Evolutionary conservation across 2,113 vertebrate species (phyloP), one percentile per base, ranked within the genome.

Genomic region (Mormyrus lacerda): DNA sequence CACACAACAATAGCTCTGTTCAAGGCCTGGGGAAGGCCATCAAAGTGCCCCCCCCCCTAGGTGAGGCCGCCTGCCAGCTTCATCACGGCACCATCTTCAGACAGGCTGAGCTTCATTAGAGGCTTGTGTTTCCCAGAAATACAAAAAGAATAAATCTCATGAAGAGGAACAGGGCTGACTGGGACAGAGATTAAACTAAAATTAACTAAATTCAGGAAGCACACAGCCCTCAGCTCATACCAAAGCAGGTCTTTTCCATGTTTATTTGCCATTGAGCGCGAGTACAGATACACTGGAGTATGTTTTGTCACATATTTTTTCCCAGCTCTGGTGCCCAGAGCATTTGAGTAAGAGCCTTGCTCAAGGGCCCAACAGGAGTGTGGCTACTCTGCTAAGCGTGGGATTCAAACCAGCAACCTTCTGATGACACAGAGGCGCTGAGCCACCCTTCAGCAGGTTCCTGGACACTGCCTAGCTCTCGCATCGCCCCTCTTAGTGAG

Each of bases 1-100:
- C 69, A 88, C 21, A 79, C 44, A 24, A 91, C 89, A 91, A 88
- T 85, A 21, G 15, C 42, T 69, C 65, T 21, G 83, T 91, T 91
- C 85, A 89, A 69, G 42, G 83, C 48, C 31, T 44, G 47, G 3
- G 85, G 45, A 53, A 42, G 85, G 69, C 69, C 27, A 39, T 15
- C 11, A 13, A 11, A 39, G 27, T 44, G 84, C 58, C 19, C 11
- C 31, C 13, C 24, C 1, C 21, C 6, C 69, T n/a, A 76, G 69
- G 31, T 76, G 69, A 39, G 61, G n/a, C 61, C 1, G 17, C 61
- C 61, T 10, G 61, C 35, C 13, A 76, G 31, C 15, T 31, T 76
- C 4, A 3, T 65, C 61, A 65, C 9, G 61, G n/a, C 17, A 1
- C 69, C 69, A 76, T 19, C 31, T 39, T 76, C 13, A 39, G 69